Conservation (phyloP, 2,113 vertebrate genomes). For the Chamaetylas fuelleborni region DNA sequence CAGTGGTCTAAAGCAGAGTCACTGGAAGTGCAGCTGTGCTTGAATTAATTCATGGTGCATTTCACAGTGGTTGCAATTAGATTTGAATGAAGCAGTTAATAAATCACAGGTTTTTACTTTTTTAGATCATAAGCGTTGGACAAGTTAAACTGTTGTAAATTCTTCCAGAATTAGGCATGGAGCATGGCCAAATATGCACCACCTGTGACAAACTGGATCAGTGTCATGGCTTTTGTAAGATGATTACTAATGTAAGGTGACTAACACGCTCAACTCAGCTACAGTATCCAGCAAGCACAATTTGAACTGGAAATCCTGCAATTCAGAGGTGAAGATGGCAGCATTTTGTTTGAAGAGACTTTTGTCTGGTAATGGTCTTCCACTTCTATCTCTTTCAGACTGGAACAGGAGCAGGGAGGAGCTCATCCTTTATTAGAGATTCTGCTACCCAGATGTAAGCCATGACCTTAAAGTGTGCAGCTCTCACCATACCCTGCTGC, state of each 20-base stretch:
- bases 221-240: neutral
- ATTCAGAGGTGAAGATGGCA: neutral
- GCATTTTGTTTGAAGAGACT: neutral
- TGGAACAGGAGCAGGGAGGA: neutral
- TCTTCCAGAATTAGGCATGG: neutral
- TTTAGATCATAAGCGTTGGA: neutral
- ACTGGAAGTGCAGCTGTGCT: neutral
- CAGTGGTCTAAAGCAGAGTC: neutral
- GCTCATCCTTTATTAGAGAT: neutral
- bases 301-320: neutral
- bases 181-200: neutral
- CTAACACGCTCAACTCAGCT: neutral
- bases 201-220: neutral
- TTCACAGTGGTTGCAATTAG: neutral
- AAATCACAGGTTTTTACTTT: neutral
- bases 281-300: neutral
- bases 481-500: neutral
- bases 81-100: neutral
- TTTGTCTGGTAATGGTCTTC: neutral
- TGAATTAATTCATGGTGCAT: neutral
- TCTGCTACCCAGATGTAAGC: neutral
- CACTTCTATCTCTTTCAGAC: neutral
- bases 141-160: neutral
- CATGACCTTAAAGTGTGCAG: neutral
- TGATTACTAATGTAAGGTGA: neutral